phyloP scores from a whole-genome alignment of 2,797 vertebrate genomes.

The Smutsia gigantea region DNA sequence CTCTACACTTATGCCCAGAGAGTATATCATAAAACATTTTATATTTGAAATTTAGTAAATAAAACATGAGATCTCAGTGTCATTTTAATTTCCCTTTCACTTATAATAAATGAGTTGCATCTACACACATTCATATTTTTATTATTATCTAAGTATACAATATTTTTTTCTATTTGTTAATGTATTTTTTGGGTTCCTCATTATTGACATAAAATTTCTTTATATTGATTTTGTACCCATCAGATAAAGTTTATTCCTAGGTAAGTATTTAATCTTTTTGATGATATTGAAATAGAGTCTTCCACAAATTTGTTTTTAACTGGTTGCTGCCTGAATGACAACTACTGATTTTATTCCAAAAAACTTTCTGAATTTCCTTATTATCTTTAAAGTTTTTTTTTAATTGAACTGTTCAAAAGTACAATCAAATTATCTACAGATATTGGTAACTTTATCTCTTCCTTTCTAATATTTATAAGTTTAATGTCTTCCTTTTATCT shows the following conservation, averaged over 20 bases:
- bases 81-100: slow-evolving; percentile 12
- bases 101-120: not conserved
- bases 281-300: not conserved
- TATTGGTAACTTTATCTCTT: not conserved
- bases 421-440: not conserved
- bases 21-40: not conserved
- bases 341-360: not conserved
- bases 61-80: not conserved
- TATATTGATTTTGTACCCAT: not conserved
- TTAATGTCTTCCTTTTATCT: not conserved
- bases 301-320: not conserved
- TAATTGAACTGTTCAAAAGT: not conserved
- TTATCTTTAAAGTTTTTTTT: not conserved
- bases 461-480: not conserved
- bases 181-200: not conserved
- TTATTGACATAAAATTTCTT: not conserved
- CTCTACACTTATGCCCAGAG: not conserved
- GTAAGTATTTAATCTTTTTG: not conserved
- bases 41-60: slow-evolving; percentile 17
- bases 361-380: not conserved
- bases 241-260: not conserved
- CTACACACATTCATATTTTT: not conserved
- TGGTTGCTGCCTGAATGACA: not conserved
- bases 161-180: not conserved
- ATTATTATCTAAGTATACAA: not conserved